phyloP scores from a whole-genome alignment of 2,888 invertebrate species.

The Sipunculus nudus region DNA sequence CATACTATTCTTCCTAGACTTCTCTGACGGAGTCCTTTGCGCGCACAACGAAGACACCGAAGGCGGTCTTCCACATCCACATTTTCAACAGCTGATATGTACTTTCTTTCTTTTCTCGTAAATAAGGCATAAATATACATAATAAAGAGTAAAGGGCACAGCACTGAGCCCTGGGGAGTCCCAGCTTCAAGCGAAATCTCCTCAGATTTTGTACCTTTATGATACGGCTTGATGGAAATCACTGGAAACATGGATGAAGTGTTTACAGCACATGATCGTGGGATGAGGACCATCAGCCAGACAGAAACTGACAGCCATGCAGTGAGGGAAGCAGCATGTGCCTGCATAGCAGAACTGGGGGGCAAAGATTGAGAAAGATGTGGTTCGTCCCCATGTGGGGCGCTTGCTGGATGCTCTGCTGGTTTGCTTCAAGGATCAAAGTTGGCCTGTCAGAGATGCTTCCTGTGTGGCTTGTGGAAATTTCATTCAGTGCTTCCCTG shows the following conservation, averaged over 20 bases:
- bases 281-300: conserved; percentile 66
- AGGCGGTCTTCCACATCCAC: no score
- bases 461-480: conserved; percentile 71
- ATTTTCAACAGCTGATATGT: no score
- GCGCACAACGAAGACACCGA: no score
- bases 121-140: no score
- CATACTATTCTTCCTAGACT: no score
- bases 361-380: conserved; percentile 66
- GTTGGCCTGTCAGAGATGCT: conserved; percentile 72
- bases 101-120: no score
- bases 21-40: no score
- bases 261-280: no score
- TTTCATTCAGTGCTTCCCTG: conserved; percentile 69
- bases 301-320: conserved; percentile 71
- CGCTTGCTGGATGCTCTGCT: conserved; percentile 67
- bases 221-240: conserved; percentile 71
- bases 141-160: no score
- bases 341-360: conserved; percentile 71
- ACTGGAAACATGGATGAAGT: conserved; percentile 71
- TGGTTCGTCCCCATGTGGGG: conserved; percentile 66
- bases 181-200: no score
- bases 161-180: no score
- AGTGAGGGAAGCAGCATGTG: conserved; percentile 71
- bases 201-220: no score
- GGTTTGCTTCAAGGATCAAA: conserved; percentile 70